phyloP scores from a whole-genome alignment of 2,888 invertebrate genomes.

The Heliconius ismenius region DNA sequence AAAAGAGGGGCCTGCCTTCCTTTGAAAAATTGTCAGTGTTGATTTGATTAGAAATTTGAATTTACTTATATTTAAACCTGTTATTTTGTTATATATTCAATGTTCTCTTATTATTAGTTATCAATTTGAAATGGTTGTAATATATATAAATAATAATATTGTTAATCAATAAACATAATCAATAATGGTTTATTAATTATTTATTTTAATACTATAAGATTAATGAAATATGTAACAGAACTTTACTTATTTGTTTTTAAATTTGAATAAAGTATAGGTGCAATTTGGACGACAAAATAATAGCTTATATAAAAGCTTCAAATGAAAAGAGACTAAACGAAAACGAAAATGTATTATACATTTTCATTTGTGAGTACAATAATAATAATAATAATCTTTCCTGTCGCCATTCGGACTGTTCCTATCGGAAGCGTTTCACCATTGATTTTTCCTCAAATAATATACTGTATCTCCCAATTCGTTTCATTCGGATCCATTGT shows the following conservation, averaged over 20 bases:
- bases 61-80: slow-evolving; percentile 11
- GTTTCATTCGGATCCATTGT: slow-evolving; percentile 49
- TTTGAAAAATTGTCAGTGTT: slow-evolving; percentile 56
- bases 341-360: slow-evolving; percentile 61
- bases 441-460: slow-evolving; percentile 81
- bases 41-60: slow-evolving; percentile 54
- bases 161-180: background rate
- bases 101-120: slow-evolving; percentile 4
- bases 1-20: slow-evolving; percentile 67
- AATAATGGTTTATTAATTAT: background rate
- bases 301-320: slow-evolving; percentile 72
- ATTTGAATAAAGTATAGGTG: slow-evolving; percentile 1
- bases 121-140: background rate
- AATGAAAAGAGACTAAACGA: slow-evolving; percentile 61
- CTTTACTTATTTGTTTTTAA: background rate
- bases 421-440: slow-evolving; percentile 73
- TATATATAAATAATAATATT: background rate
- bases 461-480: slow-evolving; percentile 61
- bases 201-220: no score
- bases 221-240: no score
- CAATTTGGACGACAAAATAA: slow-evolving; percentile 65
- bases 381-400: slow-evolving; percentile 80
- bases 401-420: slow-evolving; percentile 61
- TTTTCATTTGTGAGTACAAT: slow-evolving; percentile 66
- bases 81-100: slow-evolving; percentile 10